Evolutionary conservation across 1,140 invertebrate species (phyloP).

Genomic region (Lethocerus indicus): DNA sequence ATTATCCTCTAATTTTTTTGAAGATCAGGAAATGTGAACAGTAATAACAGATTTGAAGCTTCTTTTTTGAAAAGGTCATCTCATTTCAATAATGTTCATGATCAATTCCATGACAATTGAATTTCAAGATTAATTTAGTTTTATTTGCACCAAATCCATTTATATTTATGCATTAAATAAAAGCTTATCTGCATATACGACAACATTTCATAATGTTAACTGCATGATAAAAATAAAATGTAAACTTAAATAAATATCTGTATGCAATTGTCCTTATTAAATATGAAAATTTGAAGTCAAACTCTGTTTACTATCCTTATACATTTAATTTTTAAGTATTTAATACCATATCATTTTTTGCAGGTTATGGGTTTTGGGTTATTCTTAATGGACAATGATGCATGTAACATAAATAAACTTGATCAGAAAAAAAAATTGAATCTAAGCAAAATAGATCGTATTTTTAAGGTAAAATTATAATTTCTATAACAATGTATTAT

Average conservation of each 20-base stretch:
- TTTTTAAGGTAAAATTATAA: constrained; percentile 64
- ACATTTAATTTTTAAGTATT: background rate
- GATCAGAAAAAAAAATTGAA: constrained; percentile 96
- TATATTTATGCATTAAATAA: too few species aligned
- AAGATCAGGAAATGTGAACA: too few species aligned
- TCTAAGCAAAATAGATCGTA: constrained; percentile 86
- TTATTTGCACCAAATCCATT: too few species aligned
- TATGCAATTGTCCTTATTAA: background rate
- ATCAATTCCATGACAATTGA: too few species aligned
- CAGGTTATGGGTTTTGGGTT: constrained; percentile 87
- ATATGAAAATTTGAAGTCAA: background rate
- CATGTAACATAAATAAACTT: constrained; percentile 89
- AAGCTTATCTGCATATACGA: too few species aligned
- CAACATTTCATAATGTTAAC: too few species aligned
- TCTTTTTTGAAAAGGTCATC: too few species aligned
- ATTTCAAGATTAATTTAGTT: too few species aligned
- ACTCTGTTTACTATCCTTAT: background rate
- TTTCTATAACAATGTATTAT: background rate
- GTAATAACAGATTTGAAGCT: too few species aligned
- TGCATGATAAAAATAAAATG: background rate
- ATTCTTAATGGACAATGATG: constrained; percentile 90
- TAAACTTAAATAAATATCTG: background rate
- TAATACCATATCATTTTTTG: background rate
- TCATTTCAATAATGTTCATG: too few species aligned
- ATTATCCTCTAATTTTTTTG: too few species aligned